phyloP scores from a whole-genome alignment of 1,140 invertebrate genomes.

The Eufriesea mexicana region DNA sequence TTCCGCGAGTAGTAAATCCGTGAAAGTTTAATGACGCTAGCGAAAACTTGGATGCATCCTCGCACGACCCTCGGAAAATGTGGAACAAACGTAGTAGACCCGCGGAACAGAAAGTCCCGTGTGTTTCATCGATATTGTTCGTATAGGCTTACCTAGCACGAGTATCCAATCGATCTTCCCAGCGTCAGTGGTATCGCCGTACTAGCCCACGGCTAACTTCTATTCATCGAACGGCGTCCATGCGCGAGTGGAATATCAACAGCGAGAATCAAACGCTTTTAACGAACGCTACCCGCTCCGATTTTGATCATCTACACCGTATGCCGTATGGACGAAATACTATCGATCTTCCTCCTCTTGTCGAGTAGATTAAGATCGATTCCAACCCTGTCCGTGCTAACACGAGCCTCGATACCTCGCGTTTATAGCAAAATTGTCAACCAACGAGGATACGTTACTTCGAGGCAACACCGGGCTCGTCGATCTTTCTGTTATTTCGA shows the following conservation, averaged over 20 bases:
- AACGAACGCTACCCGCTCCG: conserved; percentile 58
- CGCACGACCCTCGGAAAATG: conserved; percentile 32
- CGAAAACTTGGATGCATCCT: conserved; percentile 30
- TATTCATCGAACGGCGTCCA: conserved; percentile 70
- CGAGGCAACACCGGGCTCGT: too few relatives aligned
- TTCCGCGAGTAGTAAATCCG: background rate
- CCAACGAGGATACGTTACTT: background rate
- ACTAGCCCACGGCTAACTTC: conserved; percentile 64
- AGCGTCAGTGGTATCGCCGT: conserved; percentile 63
- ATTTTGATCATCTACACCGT: conserved; percentile 51
- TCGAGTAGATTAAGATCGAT: conserved; percentile 38
- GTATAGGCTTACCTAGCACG: conserved; percentile 59
- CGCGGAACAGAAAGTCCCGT: conserved; percentile 42
- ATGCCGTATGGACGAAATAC: conserved; percentile 16
- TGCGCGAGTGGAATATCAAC: conserved; percentile 77
- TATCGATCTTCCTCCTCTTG: conserved; percentile 33
- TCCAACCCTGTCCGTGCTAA: background rate
- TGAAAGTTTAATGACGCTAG: conserved; percentile 42
- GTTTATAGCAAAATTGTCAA: background rate
- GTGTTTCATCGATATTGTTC: conserved; percentile 66
- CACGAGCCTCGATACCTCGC: background rate
- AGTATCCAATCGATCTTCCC: conserved; percentile 71
- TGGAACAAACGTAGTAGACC: conserved; percentile 34
- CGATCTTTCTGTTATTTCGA: background rate
- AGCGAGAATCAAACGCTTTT: conserved; percentile 75